Conservation (phyloP, 2,113 vertebrate genomes). For the Panurus biarmicus region DNA sequence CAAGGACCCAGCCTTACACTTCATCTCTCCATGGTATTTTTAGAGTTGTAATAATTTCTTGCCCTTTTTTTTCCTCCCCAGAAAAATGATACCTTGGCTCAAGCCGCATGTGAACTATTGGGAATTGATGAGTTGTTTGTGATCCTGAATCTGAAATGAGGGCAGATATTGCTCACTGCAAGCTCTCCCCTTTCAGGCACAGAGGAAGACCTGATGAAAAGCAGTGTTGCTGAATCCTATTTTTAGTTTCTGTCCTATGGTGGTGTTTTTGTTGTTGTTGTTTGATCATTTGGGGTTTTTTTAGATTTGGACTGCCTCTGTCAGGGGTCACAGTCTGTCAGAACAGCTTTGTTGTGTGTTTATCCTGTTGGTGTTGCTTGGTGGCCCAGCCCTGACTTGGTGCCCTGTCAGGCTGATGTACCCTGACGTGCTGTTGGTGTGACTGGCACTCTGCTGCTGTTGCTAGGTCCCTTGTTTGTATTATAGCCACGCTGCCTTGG, state of each 20-base stretch:
- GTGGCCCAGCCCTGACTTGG: neutral
- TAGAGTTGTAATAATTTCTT: neutral
- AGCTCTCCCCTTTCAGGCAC: neutral
- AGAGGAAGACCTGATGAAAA: neutral
- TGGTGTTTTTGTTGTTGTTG: neutral
- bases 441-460: neutral
- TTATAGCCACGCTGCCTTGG: neutral
- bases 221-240: neutral
- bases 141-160: neutral
- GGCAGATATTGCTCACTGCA: neutral
- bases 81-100: neutral
- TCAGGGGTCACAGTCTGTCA: neutral
- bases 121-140: neutral
- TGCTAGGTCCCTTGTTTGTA: neutral
- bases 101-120: neutral
- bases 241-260: neutral
- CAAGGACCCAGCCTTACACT: neutral
- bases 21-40: fast-evolving
- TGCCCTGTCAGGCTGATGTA: neutral
- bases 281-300: neutral
- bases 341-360: neutral
- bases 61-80: neutral
- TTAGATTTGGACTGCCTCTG: neutral
- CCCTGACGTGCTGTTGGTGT: neutral
- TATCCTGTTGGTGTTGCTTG: neutral